A percentile compares a stretch with the other conserved stretches of the same genome.
Evolutionary conservation across 2,797 vertebrate species (phyloP).

Genomic region (Sebastes diploproa): DNA sequence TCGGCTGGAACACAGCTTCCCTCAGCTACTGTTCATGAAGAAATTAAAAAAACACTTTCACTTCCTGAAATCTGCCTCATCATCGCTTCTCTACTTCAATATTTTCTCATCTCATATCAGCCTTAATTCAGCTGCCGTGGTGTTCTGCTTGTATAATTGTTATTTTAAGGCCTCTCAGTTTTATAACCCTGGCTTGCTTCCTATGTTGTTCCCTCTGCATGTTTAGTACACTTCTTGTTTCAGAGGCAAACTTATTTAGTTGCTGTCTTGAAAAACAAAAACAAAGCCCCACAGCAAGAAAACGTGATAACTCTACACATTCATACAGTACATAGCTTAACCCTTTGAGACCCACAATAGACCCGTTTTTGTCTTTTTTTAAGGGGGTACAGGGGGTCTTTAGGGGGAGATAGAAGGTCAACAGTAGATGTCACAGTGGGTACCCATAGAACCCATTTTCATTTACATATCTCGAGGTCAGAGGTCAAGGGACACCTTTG

Average conservation of each 20-base stretch:
- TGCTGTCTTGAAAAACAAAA: neutral
- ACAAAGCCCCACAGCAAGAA: neutral
- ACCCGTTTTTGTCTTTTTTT: too few relatives aligned
- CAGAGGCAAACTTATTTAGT: neutral
- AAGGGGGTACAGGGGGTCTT: too few relatives aligned
- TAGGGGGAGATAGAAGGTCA: too few relatives aligned
- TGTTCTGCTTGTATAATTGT: neutral
- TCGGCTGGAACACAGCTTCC: neutral
- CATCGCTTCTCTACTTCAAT: neutral
- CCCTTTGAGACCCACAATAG: too few relatives aligned
- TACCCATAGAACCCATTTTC: too few relatives aligned
- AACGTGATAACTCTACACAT: neutral
- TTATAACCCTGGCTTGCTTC: neutral
- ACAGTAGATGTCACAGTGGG: too few relatives aligned
- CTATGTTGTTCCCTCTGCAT: neutral
- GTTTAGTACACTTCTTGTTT: neutral
- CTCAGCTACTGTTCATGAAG: neutral
- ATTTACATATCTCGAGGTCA: too few relatives aligned
- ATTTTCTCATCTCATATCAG: neutral
- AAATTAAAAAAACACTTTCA: neutral
- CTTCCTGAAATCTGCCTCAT: neutral
- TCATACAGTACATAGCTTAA: too few relatives aligned
- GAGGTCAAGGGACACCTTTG: too few relatives aligned
- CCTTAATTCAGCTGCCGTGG: too few relatives aligned
- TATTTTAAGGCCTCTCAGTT: neutral